Evolutionary conservation across 1,140 invertebrate genomes (phyloP), one percentile per base, ranked within the genome.

Genomic region (Whitmania pigra): DNA sequence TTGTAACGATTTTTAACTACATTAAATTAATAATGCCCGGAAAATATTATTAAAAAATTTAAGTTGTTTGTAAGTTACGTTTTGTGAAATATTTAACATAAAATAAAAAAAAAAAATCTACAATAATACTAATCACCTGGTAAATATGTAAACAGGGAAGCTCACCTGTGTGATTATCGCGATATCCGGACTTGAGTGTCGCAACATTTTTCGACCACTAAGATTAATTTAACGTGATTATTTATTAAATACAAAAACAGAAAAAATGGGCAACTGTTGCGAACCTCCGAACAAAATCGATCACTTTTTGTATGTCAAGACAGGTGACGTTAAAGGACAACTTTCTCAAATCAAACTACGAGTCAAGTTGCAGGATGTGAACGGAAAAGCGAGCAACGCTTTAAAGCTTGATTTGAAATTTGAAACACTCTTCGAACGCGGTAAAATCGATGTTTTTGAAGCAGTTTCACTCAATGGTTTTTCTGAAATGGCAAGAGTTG

Each of bases 261-360:
- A 27, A 36, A 70, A 20, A 3, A 74, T 74, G 73, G 73, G 73
- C 29, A 74, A 74, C 53, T 74, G 70, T 43, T 74, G 73, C 67
- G 49, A 40, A n/a, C 69, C 71, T 13, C 55, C 71, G 60, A 69
- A 69, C 25, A 69, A 69, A 9, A 67, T 74, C 18, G 73, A 74
- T 57, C 73, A 74, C 53, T 76, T 76, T 53, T 67, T 83, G n/a
- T 79, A 77, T 53, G 82, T 84, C 17, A 78, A 78, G 49, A 84
- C 83, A 0, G 83, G 83, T 0, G 83, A 84, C 73, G 76, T 79
- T 11, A 77, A 79, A 55, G 77, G 79, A 9, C 79, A 82, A 11
- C 82, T 81, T 0, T 83, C 82, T 0, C 81, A 84, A 73, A 82
- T 82, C 63, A 82, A 83, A 60, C 77, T 84, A 0, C 77, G 74